These are phyloP conservation scores for Perccottus glenii DNA, from an alignment of 2,113 vertebrate species.

Conservation along the genomic window DNA sequence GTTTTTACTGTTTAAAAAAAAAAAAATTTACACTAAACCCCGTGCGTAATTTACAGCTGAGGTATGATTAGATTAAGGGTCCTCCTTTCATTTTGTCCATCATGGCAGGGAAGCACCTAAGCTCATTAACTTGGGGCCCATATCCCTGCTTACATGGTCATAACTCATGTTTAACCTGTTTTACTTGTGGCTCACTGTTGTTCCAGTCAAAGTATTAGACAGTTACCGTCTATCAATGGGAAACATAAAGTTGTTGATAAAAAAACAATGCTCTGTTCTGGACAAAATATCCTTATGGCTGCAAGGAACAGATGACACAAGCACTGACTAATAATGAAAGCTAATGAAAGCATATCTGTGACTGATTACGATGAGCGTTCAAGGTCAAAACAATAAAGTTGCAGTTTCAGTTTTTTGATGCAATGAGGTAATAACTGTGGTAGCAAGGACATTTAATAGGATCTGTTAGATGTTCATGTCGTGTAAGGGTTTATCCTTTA, in stretches of 20 bases:
- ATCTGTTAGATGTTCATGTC: not conserved
- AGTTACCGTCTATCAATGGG: not conserved
- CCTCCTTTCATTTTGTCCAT: not conserved
- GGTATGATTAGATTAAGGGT: not conserved
- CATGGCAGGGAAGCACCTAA: not conserved
- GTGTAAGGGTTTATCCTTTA: not conserved
- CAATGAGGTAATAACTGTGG: too few relatives aligned
- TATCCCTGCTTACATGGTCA: not conserved
- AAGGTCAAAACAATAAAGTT: not conserved
- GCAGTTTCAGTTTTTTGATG: too few relatives aligned
- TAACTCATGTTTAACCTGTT: not conserved
- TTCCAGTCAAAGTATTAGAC: not conserved
- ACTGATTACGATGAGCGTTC: conserved; percentile 6
- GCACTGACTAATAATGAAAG: conserved; percentile 1
- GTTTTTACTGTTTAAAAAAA: too few relatives aligned
- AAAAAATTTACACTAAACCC: too few relatives aligned
- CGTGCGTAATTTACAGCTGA: too few relatives aligned
- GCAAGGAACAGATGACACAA: not conserved
- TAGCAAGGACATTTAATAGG: not conserved
- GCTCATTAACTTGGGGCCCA: too few relatives aligned
- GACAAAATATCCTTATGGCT: not conserved
- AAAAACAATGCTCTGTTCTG: not conserved
- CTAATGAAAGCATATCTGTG: conserved; percentile 3
- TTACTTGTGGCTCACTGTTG: not conserved
- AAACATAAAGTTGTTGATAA: conserved; percentile 1